These are phyloP conservation scores for Egretta garzetta DNA, from an alignment of 2,113 vertebrate species.

Conservation along the genomic window DNA sequence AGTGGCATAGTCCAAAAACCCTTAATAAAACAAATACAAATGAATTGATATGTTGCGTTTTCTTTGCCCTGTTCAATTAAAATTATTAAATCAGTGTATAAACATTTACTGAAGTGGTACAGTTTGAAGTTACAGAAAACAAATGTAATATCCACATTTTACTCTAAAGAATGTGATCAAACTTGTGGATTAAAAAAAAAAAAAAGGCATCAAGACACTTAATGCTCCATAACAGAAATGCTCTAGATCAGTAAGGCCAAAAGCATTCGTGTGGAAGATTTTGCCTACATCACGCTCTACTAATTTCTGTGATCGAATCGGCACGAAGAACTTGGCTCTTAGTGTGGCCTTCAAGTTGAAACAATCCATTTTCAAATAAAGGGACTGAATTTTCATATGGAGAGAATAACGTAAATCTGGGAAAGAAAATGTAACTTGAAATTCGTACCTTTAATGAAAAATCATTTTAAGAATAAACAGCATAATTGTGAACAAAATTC, in stretches of 20 bases:
- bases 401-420: background rate
- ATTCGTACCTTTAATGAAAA: background rate
- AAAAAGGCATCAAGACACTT: background rate
- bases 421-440: background rate
- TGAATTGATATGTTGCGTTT: background rate
- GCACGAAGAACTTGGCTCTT: background rate
- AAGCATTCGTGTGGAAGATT: background rate
- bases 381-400: background rate
- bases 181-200: background rate
- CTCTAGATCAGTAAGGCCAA: constrained; percentile 20
- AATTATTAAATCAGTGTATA: background rate
- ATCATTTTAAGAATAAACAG: background rate
- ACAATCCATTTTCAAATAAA: background rate
- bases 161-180: background rate
- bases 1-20: background rate
- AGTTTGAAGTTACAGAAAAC: background rate
- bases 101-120: background rate
- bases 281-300: constrained; percentile 42
- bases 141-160: background rate
- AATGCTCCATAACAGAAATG: background rate
- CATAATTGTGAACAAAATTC: background rate
- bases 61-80: background rate
- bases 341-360: background rate
- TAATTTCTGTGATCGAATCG: constrained; percentile 43
- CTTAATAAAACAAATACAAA: background rate